phyloP scores from a whole-genome alignment of 2,888 invertebrate species.

The Blastobasis adustella region DNA sequence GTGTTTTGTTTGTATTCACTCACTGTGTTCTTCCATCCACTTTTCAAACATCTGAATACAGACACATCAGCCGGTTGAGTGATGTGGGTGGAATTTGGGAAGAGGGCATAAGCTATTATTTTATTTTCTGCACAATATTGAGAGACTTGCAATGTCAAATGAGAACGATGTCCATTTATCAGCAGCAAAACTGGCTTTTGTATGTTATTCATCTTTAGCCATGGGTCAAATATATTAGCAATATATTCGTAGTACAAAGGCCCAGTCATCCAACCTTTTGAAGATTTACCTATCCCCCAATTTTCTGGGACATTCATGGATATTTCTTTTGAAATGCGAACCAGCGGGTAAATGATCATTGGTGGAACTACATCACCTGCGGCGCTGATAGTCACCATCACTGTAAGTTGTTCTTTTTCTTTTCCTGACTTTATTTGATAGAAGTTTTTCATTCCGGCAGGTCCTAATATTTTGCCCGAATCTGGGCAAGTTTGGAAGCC shows the following conservation, averaged over 20 bases:
- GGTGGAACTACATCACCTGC: slow-evolving; percentile 9
- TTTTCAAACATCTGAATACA: too few relatives aligned
- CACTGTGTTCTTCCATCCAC: slow-evolving; percentile 24
- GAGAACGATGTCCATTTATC: slow-evolving; percentile 40
- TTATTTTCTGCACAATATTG: slow-evolving; percentile 33
- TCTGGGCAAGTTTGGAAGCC: too few relatives aligned
- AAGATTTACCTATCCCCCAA: slow-evolving; percentile 36
- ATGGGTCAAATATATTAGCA: too few relatives aligned
- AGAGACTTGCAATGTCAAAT: slow-evolving; percentile 32
- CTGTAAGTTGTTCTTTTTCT: slow-evolving; percentile 11
- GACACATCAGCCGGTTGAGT: too few relatives aligned
- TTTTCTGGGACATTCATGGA: slow-evolving; percentile 19
- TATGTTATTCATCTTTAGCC: too few relatives aligned
- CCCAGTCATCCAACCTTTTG: too few relatives aligned
- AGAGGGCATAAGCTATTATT: slow-evolving; percentile 26
- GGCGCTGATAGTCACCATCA: slow-evolving; percentile 9
- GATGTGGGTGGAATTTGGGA: slow-evolving; percentile 38
- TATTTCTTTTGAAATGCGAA: slow-evolving; percentile 9
- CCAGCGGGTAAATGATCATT: slow-evolving; percentile 10
- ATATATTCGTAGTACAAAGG: too few relatives aligned
- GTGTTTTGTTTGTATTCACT: slow-evolving; percentile 7
- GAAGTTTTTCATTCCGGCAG: too few relatives aligned
- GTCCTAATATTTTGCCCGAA: too few relatives aligned
- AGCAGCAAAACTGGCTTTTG: slow-evolving; percentile 36
- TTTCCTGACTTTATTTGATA: too few relatives aligned